A percentile compares a stretch with the other conserved stretches of the same genome.
Conservation (phyloP, 1,140 invertebrate species). For the Formica selysi region DNA sequence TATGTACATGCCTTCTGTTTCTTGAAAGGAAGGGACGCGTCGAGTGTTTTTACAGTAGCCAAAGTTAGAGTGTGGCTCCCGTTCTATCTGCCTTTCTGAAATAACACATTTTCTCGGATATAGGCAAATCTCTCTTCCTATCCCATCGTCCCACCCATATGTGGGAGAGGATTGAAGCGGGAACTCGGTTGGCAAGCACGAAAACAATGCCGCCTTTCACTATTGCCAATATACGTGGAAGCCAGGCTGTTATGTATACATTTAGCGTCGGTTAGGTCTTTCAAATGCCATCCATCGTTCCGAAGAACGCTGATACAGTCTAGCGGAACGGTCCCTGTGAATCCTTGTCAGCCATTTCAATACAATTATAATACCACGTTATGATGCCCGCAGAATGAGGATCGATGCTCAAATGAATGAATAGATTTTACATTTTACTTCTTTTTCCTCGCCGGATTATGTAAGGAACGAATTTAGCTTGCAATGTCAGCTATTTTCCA, state of each 20-base stretch:
- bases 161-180: conserved; percentile 30
- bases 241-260: conserved; percentile 51
- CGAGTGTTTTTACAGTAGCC: conserved; percentile 47
- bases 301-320: conserved; percentile 51
- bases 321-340: conserved; percentile 35
- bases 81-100: conserved; percentile 56
- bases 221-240: conserved; percentile 70
- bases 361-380: conserved; percentile 26
- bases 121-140: conserved; percentile 64
- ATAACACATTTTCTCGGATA: conserved; percentile 71
- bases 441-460: not conserved
- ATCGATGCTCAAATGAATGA: conserved; percentile 5
- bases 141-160: conserved; percentile 2
- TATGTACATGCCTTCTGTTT: conserved; percentile 15
- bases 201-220: conserved; percentile 75
- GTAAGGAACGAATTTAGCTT: not conserved
- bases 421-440: conserved; percentile 24
- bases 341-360: conserved; percentile 62
- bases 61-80: conserved; percentile 19
- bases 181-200: conserved; percentile 51
- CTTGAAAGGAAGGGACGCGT: not conserved
- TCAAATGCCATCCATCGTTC: conserved; percentile 59
- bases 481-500: not conserved
- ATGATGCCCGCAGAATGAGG: not conserved
- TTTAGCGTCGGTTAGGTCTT: conserved; percentile 71